phyloP scores from a whole-genome alignment of 2,888 invertebrate species.

The Serrognathus titanus region DNA sequence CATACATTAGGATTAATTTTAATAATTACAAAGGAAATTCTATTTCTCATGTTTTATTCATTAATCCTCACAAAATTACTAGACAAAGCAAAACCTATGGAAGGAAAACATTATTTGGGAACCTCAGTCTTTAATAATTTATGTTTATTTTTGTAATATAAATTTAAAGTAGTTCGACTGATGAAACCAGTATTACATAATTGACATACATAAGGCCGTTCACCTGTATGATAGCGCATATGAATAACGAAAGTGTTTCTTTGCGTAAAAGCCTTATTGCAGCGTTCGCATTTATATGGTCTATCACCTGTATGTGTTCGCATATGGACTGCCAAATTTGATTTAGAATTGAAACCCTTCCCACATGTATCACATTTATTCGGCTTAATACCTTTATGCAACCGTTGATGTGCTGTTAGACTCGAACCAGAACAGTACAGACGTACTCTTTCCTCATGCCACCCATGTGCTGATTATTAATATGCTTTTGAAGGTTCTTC shows the following conservation, averaged over 20 bases:
- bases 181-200: constrained; percentile 47
- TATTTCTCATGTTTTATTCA: too few species aligned
- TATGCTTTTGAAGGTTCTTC: too few species aligned
- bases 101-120: too few species aligned
- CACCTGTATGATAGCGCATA: constrained; percentile 58
- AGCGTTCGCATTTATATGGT: constrained; percentile 60
- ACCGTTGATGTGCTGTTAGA: constrained; percentile 40
- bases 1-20: too few species aligned
- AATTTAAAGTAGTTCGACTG: constrained; percentile 19
- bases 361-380: constrained; percentile 64
- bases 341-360: constrained; percentile 52
- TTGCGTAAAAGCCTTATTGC: constrained; percentile 48
- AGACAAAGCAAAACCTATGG: too few species aligned
- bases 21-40: too few species aligned
- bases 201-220: constrained; percentile 52
- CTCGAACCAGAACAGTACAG: background rate
- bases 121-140: background rate
- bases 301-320: constrained; percentile 68
- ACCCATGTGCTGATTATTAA: background rate
- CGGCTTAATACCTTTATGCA: constrained; percentile 57
- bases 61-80: too few species aligned
- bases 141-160: background rate
- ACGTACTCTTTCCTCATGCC: background rate
- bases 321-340: constrained; percentile 52
- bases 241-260: constrained; percentile 44